Conservation (phyloP, 2,888 invertebrate species). For the Nemotelus nigrinus region DNA sequence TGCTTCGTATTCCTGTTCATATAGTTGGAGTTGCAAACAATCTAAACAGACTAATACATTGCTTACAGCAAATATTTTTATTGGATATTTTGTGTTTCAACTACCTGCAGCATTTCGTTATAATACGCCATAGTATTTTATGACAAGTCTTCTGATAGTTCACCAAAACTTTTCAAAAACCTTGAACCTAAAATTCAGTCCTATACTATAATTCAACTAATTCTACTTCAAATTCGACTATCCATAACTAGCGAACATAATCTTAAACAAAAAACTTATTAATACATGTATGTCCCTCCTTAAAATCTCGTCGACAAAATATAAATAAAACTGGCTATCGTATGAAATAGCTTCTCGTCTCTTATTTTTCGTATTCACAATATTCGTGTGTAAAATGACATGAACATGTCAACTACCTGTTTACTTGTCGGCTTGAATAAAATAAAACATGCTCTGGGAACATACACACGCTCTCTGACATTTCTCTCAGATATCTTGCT, state of each 20-base stretch:
- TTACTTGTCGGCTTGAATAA: slow-evolving; percentile 42
- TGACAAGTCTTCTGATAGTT: too few relatives aligned
- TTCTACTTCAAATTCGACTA: too few relatives aligned
- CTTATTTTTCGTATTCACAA: not conserved
- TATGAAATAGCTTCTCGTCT: slow-evolving; percentile 8
- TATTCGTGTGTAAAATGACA: slow-evolving; percentile 41
- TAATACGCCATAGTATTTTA: too few relatives aligned
- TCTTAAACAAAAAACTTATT: too few relatives aligned
- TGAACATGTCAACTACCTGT: slow-evolving; percentile 47
- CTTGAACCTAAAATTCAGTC: too few relatives aligned
- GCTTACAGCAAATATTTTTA: not conserved
- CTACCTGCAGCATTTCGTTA: too few relatives aligned
- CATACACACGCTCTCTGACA: slow-evolving; percentile 7
- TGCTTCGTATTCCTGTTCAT: not conserved
- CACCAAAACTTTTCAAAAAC: too few relatives aligned
- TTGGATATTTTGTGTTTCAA: too few relatives aligned
- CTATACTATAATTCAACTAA: too few relatives aligned
- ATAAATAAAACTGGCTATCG: not conserved
- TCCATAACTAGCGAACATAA: too few relatives aligned
- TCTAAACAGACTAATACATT: not conserved
- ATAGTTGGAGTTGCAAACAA: not conserved
- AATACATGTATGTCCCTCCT: too few relatives aligned
- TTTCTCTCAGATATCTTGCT: slow-evolving; percentile 18
- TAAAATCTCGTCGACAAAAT: too few relatives aligned
- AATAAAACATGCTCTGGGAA: slow-evolving; percentile 38